A percentile compares a stretch with the other conserved stretches of the same genome.
Evolutionary conservation across 2,797 vertebrate species (phyloP).

Genomic region (Bryconaethiops microstoma): DNA sequence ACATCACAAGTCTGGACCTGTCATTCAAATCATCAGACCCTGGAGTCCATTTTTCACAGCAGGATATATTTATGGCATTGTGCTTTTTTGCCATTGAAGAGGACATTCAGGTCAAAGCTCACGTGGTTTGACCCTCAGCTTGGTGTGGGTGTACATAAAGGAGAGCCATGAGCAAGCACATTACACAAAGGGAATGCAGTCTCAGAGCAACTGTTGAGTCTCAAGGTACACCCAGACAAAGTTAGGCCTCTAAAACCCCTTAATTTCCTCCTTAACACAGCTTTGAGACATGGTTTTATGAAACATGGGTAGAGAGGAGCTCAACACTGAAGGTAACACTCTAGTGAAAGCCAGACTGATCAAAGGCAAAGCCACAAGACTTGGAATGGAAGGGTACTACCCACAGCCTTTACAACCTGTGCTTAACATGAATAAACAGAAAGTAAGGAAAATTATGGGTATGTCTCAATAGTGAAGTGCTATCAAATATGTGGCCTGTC

Average conservation of each 20-base stretch:
- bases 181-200: constrained; percentile 7
- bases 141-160: not conserved
- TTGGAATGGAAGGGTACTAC: constrained; percentile 65
- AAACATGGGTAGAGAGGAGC: constrained; percentile 70
- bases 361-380: constrained; percentile 74
- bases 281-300: constrained; percentile 64
- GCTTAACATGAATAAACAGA: constrained; percentile 9
- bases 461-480: not conserved
- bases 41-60: constrained; percentile 44
- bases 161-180: not conserved
- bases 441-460: not conserved
- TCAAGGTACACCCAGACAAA: constrained; percentile 67
- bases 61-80: not conserved
- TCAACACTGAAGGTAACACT: constrained; percentile 78
- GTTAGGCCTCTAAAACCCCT: constrained; percentile 75
- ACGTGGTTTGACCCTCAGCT: not conserved
- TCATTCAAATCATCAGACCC: constrained; percentile 64
- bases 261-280: constrained; percentile 80
- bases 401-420: constrained; percentile 53
- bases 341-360: constrained; percentile 74
- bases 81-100: not conserved
- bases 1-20: constrained; percentile 50
- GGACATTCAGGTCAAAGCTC: not conserved
- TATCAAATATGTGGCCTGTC: no score
- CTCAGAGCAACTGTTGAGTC: constrained; percentile 62